A percentile compares a stretch with the other conserved stretches of the same genome.
These are phyloP conservation scores for Andricus grossulariae DNA, from an alignment of 1,140 invertebrate genomes.

Conservation along the genomic window DNA sequence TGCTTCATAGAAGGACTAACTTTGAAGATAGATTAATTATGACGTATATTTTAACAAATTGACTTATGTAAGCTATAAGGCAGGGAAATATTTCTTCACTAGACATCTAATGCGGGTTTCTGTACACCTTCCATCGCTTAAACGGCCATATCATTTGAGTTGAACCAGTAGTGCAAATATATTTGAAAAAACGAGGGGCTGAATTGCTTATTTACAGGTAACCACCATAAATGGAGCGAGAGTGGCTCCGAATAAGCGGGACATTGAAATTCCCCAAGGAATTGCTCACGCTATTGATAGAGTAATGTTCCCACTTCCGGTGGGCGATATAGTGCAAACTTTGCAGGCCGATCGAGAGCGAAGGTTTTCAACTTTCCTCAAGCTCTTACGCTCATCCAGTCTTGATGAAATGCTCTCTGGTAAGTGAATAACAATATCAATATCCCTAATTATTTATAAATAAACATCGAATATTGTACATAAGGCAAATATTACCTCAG, in stretches of 20 bases:
- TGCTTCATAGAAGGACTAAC: not conserved
- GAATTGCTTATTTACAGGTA: conserved; percentile 73
- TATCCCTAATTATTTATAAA: not conserved
- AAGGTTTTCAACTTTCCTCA: conserved; percentile 86
- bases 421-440: conserved; percentile 58
- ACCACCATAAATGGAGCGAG: conserved; percentile 90
- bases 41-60: not conserved
- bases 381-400: conserved; percentile 84
- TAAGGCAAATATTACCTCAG: not conserved
- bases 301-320: conserved; percentile 91
- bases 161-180: not conserved
- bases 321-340: conserved; percentile 88
- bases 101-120: not conserved
- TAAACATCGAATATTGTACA: not conserved
- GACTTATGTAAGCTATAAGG: not conserved
- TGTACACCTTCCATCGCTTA: too few species aligned
- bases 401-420: conserved; percentile 84
- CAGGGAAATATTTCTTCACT: not conserved
- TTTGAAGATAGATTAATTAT: conserved; percentile 10
- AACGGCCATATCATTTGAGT: not conserved
- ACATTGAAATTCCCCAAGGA: conserved; percentile 89
- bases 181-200: not conserved
- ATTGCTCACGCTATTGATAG: conserved; percentile 90
- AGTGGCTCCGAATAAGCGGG: conserved; percentile 85
- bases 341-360: conserved; percentile 87